phyloP scores from a whole-genome alignment of 1,140 invertebrate species.

The Harlomillsia oculata region DNA sequence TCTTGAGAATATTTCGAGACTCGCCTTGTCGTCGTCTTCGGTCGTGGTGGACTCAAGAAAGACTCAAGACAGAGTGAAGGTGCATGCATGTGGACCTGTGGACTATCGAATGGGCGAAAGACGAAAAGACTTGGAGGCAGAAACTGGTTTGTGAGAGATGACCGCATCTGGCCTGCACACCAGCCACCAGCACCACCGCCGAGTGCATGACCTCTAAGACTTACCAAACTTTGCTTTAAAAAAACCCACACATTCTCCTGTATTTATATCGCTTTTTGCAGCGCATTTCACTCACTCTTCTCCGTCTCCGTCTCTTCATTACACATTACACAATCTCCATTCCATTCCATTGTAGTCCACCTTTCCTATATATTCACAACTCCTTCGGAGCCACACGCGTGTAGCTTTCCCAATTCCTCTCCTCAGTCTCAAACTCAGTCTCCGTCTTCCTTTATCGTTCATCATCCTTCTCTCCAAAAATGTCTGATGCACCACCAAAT shows the following conservation, averaged over 20 bases:
- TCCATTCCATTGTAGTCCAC: too few relatives aligned
- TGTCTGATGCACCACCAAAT: too few relatives aligned
- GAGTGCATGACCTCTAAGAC: constrained; percentile 37
- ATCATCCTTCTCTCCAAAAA: too few relatives aligned
- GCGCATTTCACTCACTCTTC: constrained; percentile 12
- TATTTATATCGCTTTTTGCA: constrained; percentile 34
- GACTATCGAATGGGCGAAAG: too few relatives aligned
- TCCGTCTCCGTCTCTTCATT: background rate
- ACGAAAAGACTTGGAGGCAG: constrained; percentile 18
- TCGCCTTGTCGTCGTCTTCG: too few relatives aligned
- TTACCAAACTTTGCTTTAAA: constrained; percentile 25
- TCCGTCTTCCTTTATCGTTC: constrained; percentile 13
- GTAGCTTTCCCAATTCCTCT: background rate
- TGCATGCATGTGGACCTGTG: too few relatives aligned
- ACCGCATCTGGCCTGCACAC: constrained; percentile 36
- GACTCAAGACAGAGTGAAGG: too few relatives aligned
- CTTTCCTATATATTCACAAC: constrained; percentile 4
- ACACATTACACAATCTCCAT: too few relatives aligned
- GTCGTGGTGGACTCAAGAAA: too few relatives aligned
- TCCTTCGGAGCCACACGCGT: background rate
- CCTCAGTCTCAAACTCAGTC: constrained; percentile 4
- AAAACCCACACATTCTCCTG: constrained; percentile 29
- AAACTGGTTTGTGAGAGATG: constrained; percentile 36
- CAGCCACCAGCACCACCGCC: too few relatives aligned
- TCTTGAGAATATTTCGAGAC: too few relatives aligned